These are phyloP conservation scores for Melieria crassipennis DNA, from an alignment of 2,888 invertebrate species.

Conservation along the genomic window DNA sequence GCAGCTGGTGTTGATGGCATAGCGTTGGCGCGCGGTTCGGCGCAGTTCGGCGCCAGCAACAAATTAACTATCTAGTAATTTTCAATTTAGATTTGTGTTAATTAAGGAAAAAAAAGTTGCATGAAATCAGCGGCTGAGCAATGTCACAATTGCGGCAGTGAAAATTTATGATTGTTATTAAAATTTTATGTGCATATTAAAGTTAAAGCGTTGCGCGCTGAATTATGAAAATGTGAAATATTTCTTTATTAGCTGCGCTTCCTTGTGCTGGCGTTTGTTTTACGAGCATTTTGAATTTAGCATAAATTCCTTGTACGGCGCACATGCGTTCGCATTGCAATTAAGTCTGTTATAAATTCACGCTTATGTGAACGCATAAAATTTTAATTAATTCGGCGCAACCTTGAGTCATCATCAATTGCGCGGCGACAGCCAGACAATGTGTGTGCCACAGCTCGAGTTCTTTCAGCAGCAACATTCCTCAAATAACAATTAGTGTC, in stretches of 20 bases:
- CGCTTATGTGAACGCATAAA: conserved; percentile 11
- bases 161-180: too few species aligned
- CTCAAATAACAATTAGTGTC: conserved; percentile 21
- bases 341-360: conserved; percentile 2
- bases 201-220: too few species aligned
- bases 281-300: background rate
- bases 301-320: background rate
- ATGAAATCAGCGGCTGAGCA: background rate
- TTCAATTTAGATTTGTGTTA: background rate
- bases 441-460: background rate
- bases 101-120: background rate
- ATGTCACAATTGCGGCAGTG: background rate
- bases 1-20: conserved; percentile 72
- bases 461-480: conserved; percentile 6
- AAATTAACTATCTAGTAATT: too few species aligned
- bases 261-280: background rate
- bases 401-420: conserved; percentile 26
- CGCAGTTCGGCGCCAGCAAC: too few species aligned
- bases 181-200: too few species aligned
- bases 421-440: background rate
- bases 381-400: conserved; percentile 22
- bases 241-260: background rate
- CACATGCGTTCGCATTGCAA: too few species aligned
- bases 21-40: conserved; percentile 5
- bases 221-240: too few species aligned